Conservation (phyloP, 2,113 vertebrate species). For the Platichthys stellatus region DNA sequence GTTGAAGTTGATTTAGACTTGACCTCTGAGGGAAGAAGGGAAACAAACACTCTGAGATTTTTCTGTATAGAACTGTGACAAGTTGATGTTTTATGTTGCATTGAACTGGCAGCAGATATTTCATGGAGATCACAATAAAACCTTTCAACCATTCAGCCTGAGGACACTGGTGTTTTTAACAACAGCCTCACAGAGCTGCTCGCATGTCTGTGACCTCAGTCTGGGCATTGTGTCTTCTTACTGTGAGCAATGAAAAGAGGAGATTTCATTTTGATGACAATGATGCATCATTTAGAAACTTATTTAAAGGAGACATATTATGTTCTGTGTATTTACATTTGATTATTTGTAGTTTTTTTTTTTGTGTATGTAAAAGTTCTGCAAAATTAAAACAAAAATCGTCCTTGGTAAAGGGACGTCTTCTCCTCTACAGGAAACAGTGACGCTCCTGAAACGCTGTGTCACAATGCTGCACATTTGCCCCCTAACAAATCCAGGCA, state of each 20-base stretch:
- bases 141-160: not conserved
- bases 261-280: not conserved
- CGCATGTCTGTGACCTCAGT: not conserved
- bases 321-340: too few species aligned
- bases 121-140: constrained; percentile 21
- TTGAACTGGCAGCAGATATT: constrained; percentile 34
- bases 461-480: too few species aligned
- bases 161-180: not conserved
- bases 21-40: constrained; percentile 3
- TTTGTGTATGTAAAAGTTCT: too few species aligned
- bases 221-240: not conserved
- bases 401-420: too few species aligned
- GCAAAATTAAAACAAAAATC: too few species aligned
- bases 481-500: too few species aligned
- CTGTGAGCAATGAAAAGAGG: not conserved
- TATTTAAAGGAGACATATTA: too few species aligned
- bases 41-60: constrained; percentile 9
- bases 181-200: constrained; percentile 1
- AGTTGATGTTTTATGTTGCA: constrained; percentile 23
- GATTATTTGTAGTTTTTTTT: too few species aligned
- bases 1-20: constrained; percentile 51
- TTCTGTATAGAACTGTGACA: constrained; percentile 10
- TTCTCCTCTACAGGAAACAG: too few species aligned
- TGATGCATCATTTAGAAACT: not conserved
- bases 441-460: too few species aligned